Evolutionary conservation across 1,140 invertebrate genomes (phyloP).

Genomic region (Antheraea mylitta): DNA sequence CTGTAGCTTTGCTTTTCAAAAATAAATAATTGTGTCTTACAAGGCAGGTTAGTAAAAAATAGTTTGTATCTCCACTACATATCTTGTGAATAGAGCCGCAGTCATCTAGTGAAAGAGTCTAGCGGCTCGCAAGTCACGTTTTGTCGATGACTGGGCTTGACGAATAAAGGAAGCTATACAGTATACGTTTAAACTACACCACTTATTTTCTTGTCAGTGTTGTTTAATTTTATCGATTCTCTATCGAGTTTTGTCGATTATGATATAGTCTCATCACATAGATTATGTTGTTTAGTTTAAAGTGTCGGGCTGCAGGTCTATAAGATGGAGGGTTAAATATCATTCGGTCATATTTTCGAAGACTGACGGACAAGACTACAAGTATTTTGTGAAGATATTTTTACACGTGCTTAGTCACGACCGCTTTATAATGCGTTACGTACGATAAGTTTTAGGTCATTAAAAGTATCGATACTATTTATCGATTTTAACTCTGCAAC

Average conservation of each 20-base stretch:
- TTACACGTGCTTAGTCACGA: background rate
- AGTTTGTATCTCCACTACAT: too few relatives aligned
- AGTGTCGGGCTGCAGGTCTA: background rate
- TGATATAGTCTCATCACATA: background rate
- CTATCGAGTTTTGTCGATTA: background rate
- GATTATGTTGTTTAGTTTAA: background rate
- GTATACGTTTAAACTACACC: too few relatives aligned
- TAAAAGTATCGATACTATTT: conserved; percentile 1
- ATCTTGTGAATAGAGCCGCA: too few relatives aligned
- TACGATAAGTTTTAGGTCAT: background rate
- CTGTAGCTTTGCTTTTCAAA: too few relatives aligned
- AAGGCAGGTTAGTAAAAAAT: too few relatives aligned
- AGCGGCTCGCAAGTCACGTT: too few relatives aligned
- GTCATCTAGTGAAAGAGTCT: too few relatives aligned
- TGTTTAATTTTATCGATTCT: too few relatives aligned
- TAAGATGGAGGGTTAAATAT: background rate
- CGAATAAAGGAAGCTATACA: too few relatives aligned
- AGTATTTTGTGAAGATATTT: conserved; percentile 23
- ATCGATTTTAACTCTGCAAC: conserved; percentile 8
- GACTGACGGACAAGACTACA: conserved; percentile 34
- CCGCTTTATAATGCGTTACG: background rate
- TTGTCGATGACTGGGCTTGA: too few relatives aligned
- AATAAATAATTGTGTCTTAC: too few relatives aligned
- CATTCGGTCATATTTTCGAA: conserved; percentile 19
- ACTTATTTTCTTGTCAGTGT: too few relatives aligned